These are phyloP conservation scores for Phenganax marumi DNA, from an alignment of 92 coral and sea anemone genomes.

Conservation along the genomic window DNA sequence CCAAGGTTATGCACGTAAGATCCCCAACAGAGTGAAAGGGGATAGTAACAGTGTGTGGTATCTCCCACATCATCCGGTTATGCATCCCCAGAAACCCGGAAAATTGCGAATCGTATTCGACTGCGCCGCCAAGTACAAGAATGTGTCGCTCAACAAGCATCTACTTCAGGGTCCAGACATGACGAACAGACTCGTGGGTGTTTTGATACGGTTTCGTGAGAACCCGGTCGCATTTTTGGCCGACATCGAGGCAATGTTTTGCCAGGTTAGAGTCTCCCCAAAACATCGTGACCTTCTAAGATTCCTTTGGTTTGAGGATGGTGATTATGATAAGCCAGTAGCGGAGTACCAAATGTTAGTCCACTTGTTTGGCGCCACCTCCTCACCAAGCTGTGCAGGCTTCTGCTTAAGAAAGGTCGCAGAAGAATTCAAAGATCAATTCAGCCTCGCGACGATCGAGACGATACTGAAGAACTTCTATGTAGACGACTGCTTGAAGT, in stretches of 20 bases:
- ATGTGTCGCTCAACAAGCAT: constrained; percentile 14
- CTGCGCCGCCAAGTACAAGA: constrained; percentile 27
- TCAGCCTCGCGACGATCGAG: constrained; percentile 15
- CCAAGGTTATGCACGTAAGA: constrained; percentile 15
- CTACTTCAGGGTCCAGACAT: constrained; percentile 41
- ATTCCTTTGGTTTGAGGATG: constrained; percentile 36
- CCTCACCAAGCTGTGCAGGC: constrained; percentile 45
- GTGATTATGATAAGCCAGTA: background rate
- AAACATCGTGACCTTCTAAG: constrained; percentile 25
- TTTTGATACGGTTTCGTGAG: constrained; percentile 32
- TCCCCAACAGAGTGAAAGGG: background rate
- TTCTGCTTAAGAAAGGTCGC: constrained; percentile 41
- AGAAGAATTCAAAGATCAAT: constrained; percentile 27
- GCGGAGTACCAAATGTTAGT: constrained; percentile 33
- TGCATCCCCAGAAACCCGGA: constrained; percentile 17
- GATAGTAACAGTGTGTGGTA: constrained; percentile 5
- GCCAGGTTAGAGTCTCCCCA: constrained; percentile 32
- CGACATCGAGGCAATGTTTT: constrained; percentile 46
- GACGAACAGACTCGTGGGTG: constrained; percentile 32
- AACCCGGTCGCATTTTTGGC: constrained; percentile 33
- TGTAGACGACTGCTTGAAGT: constrained; percentile 45
- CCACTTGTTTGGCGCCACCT: constrained; percentile 35
- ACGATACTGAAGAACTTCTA: constrained; percentile 39
- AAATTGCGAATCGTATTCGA: constrained; percentile 34
- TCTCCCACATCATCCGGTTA: constrained; percentile 43